Conservation (phyloP, 2,888 invertebrate genomes). For the Sarcophaga variegata region DNA sequence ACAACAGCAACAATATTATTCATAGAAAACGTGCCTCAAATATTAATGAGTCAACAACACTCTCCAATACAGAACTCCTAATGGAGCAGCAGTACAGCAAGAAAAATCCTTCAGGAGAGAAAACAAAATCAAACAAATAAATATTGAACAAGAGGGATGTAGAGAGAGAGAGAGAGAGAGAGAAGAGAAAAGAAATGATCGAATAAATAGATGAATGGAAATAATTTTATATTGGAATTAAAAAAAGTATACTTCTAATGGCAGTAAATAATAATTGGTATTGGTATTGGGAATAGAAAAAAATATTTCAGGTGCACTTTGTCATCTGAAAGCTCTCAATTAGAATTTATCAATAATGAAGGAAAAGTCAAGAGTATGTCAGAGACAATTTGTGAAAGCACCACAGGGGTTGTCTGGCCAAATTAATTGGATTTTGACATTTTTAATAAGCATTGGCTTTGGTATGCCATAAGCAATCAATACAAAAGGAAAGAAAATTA, state of each 20-base stretch:
- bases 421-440: background rate
- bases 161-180: background rate
- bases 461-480: no score
- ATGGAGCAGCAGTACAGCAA: background rate
- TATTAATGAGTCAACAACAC: constrained; percentile 53
- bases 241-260: background rate
- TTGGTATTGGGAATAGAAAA: background rate
- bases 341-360: background rate
- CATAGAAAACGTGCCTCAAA: constrained; percentile 51
- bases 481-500: no score
- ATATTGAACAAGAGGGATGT: background rate
- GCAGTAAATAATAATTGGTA: background rate
- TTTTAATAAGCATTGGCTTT: no score
- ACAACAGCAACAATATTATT: background rate
- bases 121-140: constrained; percentile 16
- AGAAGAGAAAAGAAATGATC: background rate
- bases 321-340: background rate
- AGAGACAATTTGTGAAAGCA: background rate
- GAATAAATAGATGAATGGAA: background rate
- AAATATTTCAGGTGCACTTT: background rate
- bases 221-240: background rate
- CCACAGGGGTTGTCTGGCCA: background rate
- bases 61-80: background rate
- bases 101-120: background rate
- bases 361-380: background rate